A percentile compares a stretch with the other conserved stretches of the same genome.
Evolutionary conservation across 2,113 vertebrate species (phyloP).

Genomic region (Phylloscopus trochiloides): DNA sequence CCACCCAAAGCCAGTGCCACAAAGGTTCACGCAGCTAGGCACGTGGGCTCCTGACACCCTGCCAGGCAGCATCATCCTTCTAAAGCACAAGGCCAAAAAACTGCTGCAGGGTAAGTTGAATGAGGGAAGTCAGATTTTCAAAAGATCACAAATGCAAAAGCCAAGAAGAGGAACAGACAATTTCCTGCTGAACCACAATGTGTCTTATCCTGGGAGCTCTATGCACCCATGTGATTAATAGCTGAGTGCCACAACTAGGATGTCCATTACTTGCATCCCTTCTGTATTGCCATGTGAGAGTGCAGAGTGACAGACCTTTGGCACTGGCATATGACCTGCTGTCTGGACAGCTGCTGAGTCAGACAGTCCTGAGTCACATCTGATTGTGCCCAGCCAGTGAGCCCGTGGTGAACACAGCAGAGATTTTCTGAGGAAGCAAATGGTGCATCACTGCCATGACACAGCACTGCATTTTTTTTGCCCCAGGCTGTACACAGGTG

Average conservation of each 20-base stretch:
- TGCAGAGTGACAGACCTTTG: background rate
- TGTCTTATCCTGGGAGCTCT: background rate
- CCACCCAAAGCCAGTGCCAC: fast-evolving
- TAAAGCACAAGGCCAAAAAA: background rate
- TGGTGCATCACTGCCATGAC: background rate
- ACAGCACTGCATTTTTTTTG: background rate
- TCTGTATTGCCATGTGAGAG: background rate
- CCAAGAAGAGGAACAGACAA: background rate
- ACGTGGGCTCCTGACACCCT: background rate
- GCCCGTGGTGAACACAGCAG: background rate
- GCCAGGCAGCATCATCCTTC: background rate
- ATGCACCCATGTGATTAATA: background rate
- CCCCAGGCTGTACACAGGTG: background rate
- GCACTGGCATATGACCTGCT: background rate
- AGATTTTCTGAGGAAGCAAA: background rate
- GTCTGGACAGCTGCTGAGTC: background rate
- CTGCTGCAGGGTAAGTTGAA: background rate
- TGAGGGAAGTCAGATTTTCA: background rate
- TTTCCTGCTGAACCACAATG: background rate
- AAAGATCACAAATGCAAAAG: background rate
- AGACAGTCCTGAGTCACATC: background rate
- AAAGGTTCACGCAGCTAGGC: background rate
- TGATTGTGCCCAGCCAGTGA: background rate
- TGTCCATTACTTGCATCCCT: background rate
- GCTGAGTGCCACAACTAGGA: background rate